Evolutionary conservation across 64 coral and sea anemone species (phyloP).

Genomic region (Stichodactyla mertensii): DNA sequence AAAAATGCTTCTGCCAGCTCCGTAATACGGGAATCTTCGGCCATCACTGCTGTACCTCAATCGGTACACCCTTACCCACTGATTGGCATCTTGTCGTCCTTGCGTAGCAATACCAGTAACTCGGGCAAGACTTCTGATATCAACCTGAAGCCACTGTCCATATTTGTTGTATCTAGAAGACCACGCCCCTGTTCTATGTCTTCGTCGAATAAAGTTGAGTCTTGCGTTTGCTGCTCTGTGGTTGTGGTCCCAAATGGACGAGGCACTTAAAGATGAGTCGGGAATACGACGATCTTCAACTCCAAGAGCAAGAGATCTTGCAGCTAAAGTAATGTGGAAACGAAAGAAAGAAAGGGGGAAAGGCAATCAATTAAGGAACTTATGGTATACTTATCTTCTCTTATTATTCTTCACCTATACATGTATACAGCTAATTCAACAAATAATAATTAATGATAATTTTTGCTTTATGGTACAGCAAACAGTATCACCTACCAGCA

Average conservation of each 20-base stretch:
- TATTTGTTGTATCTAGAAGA: not conserved
- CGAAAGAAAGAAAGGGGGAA: too few species aligned
- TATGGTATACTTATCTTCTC: too few species aligned
- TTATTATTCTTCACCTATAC: too few species aligned
- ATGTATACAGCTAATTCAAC: too few species aligned
- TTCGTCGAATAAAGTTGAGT: not conserved
- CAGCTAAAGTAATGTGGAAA: not conserved
- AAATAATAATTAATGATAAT: too few species aligned
- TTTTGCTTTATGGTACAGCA: not conserved
- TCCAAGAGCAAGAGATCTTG: not conserved
- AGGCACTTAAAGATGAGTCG: not conserved
- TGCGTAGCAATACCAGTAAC: conserved; percentile 18
- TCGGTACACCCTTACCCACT: conserved; percentile 4
- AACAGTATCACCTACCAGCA: not conserved
- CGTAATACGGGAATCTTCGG: not conserved
- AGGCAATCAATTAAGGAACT: too few species aligned
- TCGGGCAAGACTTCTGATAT: not conserved
- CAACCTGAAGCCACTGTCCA: conserved; percentile 5
- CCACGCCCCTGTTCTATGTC: conserved; percentile 5
- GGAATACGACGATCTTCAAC: conserved; percentile 23
- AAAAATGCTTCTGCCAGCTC: not conserved
- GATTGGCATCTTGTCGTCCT: conserved; percentile 1
- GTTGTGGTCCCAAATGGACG: conserved; percentile 9
- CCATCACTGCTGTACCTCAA: conserved; percentile 21
- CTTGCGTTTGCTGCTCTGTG: conserved; percentile 3